A percentile compares a stretch with the other conserved stretches of the same genome.
Conservation (phyloP, 2,888 invertebrate species). For the Brachyptera putata region DNA sequence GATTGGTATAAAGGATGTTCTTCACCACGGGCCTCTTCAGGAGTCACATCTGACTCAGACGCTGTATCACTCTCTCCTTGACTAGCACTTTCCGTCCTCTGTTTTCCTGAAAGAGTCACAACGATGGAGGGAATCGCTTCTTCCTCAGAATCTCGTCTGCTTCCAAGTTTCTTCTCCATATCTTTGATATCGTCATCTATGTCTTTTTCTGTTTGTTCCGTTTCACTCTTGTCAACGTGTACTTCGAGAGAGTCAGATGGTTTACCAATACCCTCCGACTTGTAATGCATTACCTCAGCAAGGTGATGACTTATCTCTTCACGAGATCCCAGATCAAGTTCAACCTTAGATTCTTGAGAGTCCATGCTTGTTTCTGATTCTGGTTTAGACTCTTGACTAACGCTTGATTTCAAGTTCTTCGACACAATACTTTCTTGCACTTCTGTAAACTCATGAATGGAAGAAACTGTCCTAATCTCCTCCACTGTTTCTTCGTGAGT, state of each 20-base stretch:
- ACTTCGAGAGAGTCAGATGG: conserved; percentile 49
- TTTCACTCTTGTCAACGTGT: conserved; percentile 51
- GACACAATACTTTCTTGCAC: too few species aligned
- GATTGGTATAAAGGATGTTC: conserved; percentile 37
- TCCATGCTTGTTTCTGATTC: conserved; percentile 18
- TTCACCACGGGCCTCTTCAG: conserved; percentile 33
- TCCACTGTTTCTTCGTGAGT: not conserved
- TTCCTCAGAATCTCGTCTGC: conserved; percentile 36
- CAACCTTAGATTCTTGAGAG: conserved; percentile 3
- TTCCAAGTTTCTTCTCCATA: conserved; percentile 37
- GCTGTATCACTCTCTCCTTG: conserved; percentile 34
- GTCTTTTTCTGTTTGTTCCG: conserved; percentile 50
- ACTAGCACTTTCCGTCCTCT: conserved; percentile 37
- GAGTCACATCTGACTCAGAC: conserved; percentile 34
- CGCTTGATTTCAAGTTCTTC: not conserved
- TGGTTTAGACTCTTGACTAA: conserved; percentile 3
- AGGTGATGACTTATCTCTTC: conserved; percentile 27
- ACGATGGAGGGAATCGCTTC: conserved; percentile 46
- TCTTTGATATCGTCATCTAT: conserved; percentile 44
- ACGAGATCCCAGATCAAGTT: conserved; percentile 21
- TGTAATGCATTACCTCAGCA: conserved; percentile 38
- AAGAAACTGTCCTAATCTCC: not conserved
- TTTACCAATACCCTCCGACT: conserved; percentile 42
- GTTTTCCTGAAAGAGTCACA: conserved; percentile 45
- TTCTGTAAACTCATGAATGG: too few species aligned